Evolutionary conservation across 1,140 invertebrate genomes (phyloP).

Genomic region (Heliconius melpomene): DNA sequence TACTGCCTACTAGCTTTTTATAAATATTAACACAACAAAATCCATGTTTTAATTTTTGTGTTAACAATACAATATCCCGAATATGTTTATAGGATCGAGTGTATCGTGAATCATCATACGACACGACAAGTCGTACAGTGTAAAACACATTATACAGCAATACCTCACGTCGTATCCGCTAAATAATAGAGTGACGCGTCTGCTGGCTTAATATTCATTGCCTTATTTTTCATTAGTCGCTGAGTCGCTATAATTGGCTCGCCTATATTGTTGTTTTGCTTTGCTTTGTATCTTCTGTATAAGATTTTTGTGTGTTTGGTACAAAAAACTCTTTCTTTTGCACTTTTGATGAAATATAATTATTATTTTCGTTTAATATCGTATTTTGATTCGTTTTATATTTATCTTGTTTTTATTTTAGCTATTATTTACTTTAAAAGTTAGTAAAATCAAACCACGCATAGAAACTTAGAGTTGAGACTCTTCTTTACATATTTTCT

Average conservation of each 20-base stretch:
- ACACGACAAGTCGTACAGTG: not conserved
- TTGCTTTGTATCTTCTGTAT: not conserved
- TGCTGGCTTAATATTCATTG: slow-evolving; percentile 42
- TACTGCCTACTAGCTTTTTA: too few relatives aligned
- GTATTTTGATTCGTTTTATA: too few relatives aligned
- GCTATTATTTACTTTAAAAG: too few relatives aligned
- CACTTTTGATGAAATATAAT: not conserved
- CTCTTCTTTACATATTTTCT: too few relatives aligned
- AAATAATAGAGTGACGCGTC: slow-evolving; percentile 44
- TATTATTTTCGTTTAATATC: too few relatives aligned
- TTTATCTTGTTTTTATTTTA: too few relatives aligned
- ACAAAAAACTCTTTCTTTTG: not conserved
- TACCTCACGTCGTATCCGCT: slow-evolving; percentile 45
- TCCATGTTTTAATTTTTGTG: too few relatives aligned
- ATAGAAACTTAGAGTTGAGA: too few relatives aligned
- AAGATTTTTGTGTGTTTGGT: not conserved
- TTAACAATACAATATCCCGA: too few relatives aligned
- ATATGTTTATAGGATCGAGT: not conserved
- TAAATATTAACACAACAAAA: too few relatives aligned
- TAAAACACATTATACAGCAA: slow-evolving; percentile 21
- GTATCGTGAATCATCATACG: not conserved
- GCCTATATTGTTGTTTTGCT: slow-evolving; percentile 29
- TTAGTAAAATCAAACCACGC: too few relatives aligned
- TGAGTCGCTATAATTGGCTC: slow-evolving; percentile 45
- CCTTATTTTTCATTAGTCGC: slow-evolving; percentile 49